Conservation (phyloP, 2,113 vertebrate genomes). For the Rhea americana region DNA sequence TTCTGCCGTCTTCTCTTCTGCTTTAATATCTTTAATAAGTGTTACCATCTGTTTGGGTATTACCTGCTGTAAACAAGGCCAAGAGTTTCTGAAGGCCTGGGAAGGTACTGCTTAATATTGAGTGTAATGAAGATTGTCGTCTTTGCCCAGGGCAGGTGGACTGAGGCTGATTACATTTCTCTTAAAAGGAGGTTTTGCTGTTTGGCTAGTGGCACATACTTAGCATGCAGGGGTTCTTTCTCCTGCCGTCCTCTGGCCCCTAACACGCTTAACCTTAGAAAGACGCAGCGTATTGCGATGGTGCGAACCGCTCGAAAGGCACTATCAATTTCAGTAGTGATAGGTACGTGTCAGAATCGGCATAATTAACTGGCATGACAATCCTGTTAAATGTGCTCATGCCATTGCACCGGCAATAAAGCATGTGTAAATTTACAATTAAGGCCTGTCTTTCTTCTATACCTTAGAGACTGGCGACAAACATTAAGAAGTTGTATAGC, state of each 20-base stretch:
- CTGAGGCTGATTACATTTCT: not conserved
- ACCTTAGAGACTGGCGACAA: conserved; percentile 64
- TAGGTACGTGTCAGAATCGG: conserved; percentile 72
- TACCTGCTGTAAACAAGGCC: not conserved
- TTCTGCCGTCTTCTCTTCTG: not conserved
- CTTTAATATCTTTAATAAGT: conserved; percentile 48
- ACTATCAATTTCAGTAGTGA: conserved; percentile 63
- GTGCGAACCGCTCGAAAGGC: conserved; percentile 47
- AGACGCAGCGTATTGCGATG: conserved; percentile 15
- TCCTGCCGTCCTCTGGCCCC: not conserved
- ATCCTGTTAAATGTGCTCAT: conserved; percentile 68
- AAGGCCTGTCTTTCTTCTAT: conserved; percentile 68
- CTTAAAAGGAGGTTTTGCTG: not conserved
- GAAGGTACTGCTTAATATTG: not conserved
- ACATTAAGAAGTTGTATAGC: conserved; percentile 65
- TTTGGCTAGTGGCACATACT: not conserved
- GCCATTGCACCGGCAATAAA: conserved; percentile 69
- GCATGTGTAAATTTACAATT: conserved; percentile 74
- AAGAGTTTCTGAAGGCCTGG: not conserved
- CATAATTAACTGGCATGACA: conserved; percentile 75
- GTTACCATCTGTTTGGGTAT: conserved; percentile 45
- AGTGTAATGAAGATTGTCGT: conserved; percentile 16
- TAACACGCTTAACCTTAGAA: conserved; percentile 45
- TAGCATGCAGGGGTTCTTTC: not conserved
- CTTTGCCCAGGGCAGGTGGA: conserved; percentile 54